Evolutionary conservation across 2,797 vertebrate species (phyloP).

Genomic region (Acanthiza pusilla): DNA sequence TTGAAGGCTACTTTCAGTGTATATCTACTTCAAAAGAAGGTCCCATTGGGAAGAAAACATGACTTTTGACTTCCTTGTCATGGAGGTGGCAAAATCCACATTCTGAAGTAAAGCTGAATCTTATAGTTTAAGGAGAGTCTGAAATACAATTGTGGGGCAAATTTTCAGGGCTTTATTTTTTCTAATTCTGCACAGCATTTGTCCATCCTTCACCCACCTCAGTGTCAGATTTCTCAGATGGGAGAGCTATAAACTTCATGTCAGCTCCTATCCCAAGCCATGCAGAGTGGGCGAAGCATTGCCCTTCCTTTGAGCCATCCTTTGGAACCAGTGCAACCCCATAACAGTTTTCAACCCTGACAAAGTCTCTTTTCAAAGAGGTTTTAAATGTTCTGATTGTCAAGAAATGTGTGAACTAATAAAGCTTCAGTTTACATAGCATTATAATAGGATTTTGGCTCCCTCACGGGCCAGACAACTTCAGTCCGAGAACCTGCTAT

Average conservation of each 20-base stretch:
- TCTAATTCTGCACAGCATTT: background rate
- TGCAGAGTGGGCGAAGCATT: rapidly evolving
- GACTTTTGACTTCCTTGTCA: background rate
- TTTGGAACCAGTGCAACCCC: background rate
- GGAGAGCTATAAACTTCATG: background rate
- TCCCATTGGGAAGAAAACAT: background rate
- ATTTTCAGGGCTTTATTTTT: background rate
- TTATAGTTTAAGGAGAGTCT: background rate
- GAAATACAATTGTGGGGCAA: background rate
- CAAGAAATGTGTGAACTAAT: background rate
- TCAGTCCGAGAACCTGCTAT: background rate
- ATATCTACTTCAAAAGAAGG: background rate
- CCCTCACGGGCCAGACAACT: background rate
- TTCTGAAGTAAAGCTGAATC: background rate
- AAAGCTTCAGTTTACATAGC: background rate
- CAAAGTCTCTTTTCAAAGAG: background rate
- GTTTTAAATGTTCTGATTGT: background rate
- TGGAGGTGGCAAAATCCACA: background rate
- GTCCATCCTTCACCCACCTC: background rate
- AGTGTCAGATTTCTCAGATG: background rate
- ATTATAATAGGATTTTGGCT: background rate
- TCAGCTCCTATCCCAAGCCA: background rate
- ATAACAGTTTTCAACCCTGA: background rate
- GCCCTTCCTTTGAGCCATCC: background rate
- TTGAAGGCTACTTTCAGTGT: background rate